Evolutionary conservation across 2,113 vertebrate genomes (phyloP).

Genomic region (Chamaetylas fuelleborni): DNA sequence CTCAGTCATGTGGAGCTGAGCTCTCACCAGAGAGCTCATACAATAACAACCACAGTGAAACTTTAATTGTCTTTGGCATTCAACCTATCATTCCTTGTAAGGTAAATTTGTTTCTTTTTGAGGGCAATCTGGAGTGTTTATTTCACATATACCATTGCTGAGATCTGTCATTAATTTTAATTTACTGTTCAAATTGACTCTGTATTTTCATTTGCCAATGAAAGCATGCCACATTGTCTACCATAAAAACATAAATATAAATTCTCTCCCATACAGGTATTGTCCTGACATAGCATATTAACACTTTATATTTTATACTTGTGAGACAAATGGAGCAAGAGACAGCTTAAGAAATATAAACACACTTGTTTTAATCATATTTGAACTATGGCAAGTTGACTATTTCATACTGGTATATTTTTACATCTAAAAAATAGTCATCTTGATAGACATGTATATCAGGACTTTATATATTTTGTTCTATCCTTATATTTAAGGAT

Average conservation of each 20-base stretch:
- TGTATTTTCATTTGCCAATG: background rate
- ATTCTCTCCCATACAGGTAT: background rate
- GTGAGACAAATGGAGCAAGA: background rate
- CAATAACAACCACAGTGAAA: background rate
- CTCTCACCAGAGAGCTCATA: background rate
- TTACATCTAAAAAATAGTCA: background rate
- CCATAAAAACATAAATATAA: background rate
- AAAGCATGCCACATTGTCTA: background rate
- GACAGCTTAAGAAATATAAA: background rate
- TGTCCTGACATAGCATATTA: background rate
- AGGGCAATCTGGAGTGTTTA: background rate
- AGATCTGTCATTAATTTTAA: background rate
- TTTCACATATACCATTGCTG: background rate
- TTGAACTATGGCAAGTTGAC: background rate
- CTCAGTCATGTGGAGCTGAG: fast-evolving
- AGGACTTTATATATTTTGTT: background rate
- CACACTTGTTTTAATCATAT: background rate
- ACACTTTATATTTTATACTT: background rate
- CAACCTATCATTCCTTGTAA: background rate
- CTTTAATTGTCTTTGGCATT: background rate
- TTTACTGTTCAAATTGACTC: background rate
- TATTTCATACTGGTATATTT: background rate
- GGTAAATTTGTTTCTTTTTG: background rate
- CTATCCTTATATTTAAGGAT: background rate
- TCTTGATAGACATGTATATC: background rate